A percentile compares a stretch with the other conserved stretches of the same genome.
phyloP scores from a whole-genome alignment of 2,113 vertebrate species.

The Mungos mungo region DNA sequence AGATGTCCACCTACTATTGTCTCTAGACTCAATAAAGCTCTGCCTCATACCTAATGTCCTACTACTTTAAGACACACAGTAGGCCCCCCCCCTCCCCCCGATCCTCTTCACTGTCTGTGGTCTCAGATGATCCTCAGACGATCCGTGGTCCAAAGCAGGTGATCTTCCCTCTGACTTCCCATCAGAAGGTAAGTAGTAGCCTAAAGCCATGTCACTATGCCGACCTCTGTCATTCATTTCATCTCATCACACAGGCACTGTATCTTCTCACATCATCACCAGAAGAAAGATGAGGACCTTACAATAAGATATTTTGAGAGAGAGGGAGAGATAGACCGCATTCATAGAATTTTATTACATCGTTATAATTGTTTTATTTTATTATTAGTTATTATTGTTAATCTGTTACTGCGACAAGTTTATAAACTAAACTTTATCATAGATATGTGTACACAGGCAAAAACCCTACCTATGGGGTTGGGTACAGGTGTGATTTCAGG shows the following conservation, averaged over 20 bases:
- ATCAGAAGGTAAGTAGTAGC: background rate
- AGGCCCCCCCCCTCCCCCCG: no score
- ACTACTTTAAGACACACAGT: background rate
- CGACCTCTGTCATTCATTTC: background rate
- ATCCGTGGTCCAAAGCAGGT: background rate
- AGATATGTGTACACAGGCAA: background rate
- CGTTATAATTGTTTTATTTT: background rate
- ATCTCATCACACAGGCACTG: background rate
- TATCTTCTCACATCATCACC: background rate
- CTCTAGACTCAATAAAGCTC: background rate
- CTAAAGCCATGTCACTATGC: background rate
- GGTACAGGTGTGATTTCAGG: background rate
- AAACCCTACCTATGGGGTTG: background rate
- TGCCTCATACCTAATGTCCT: background rate
- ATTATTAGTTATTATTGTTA: background rate
- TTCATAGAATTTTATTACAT: background rate
- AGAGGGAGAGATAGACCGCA: background rate
- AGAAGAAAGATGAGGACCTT: background rate
- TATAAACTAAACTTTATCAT: background rate
- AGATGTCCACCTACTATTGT: background rate
- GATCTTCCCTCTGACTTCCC: background rate
- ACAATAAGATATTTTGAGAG: background rate
- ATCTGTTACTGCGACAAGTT: background rate
- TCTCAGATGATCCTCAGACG: background rate
- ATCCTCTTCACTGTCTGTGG: background rate